Base-by-base conservation (phyloP, 2,797 vertebrate genomes). In the Notoglanidium macrostoma region DNA sequence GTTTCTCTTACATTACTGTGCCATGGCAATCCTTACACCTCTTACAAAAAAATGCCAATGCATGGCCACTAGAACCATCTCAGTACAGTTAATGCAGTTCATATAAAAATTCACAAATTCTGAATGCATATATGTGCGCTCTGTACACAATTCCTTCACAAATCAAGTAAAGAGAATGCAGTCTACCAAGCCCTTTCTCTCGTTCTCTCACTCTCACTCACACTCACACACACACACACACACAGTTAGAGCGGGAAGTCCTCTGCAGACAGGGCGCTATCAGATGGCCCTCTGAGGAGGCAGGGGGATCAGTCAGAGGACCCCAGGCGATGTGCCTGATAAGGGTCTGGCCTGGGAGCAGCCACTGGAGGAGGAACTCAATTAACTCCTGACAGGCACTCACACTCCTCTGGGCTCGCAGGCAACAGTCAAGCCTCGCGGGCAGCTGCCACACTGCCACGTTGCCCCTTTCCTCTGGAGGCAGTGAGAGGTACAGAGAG, bases 341-440 rank as follows among this genome's bases (percentile, higher is more conserved):
- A 96, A 95, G 94, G 94, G 94, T 95, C 90, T 92, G 94, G 95
- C 94, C 94, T 93, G 93, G 91, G 93, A 96, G 94, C 94, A 94
- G 91, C 93, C 89, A 91, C 90, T 88, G 92, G 92, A 93, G 92
- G 94, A 94, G 94, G 91, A 96, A 96, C 95, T 96, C 95, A 96
- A 96, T 96, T 95, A 96, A 95, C 95, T 95, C 93, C 93, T 95
- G 94, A 95, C 94, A 96, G 92, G 94, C 94, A 93, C 92, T 92
- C 93, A 81, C 92, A 91, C 91, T 92, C 92, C 92, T 90, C 51
- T 85, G 91, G 32, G 77, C 81, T 85, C 51, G 0, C 40, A 74
- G 77, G 85, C 92, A 93, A 91, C 91, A 90, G 91, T 92, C 89
- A 88, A 91, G 89, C 89, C 92, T 93, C 89, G 86, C 91, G 90